Base-by-base conservation (phyloP, 1,140 invertebrate species). In the Rhizoglyphus robini region DNA sequence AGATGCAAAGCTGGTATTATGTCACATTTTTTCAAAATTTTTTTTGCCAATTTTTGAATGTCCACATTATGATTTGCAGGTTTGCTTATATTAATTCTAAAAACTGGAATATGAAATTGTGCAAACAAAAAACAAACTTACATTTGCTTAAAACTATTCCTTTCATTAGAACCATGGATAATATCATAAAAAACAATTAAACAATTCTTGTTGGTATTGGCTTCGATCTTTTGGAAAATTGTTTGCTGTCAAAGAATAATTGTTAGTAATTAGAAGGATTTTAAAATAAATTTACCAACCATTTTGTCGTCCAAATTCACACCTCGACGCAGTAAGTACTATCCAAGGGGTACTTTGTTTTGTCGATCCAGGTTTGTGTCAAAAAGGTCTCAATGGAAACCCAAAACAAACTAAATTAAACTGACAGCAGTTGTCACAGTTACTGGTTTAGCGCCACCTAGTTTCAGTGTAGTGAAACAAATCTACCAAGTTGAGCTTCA, bases 121-220 rank as follows among this genome's bases (percentile, higher is more conserved):
- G n/a, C 32, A 60, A 60, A 29, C 1, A 23, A 2, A 60, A 38
- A 2, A 34, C 13, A 60, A 46, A n/a, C 58, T 20, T 60, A 60
- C 58, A 60, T 46, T 60, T 60, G 32, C 27, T 60, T 60, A 46
- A 4, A 51, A 46, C 3, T 3, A 46, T 38, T 60, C 27, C 5
- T 8, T 54, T 54, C 51, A 60, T 25, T 27, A 32, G 51, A 54
- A 54, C 8, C 23, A 23, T 25, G 8, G 36, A 32, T 32, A 5
- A 29, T n/a, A 60, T 60, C 58, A 46, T 60, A 60, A 27, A 34
- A 46, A 34, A 60, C 58, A 18, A 60, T 27, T 15, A 60, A 27
- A 60, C 58, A 38, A n/a, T 46, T 60, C 15, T 46, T 60, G 15
- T 60, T 46, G 2, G 2, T 11, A 46, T 34, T 32, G 32, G 58